Evolutionary conservation across 1,140 invertebrate genomes (phyloP).

Genomic region (Drosophila sp.): DNA sequence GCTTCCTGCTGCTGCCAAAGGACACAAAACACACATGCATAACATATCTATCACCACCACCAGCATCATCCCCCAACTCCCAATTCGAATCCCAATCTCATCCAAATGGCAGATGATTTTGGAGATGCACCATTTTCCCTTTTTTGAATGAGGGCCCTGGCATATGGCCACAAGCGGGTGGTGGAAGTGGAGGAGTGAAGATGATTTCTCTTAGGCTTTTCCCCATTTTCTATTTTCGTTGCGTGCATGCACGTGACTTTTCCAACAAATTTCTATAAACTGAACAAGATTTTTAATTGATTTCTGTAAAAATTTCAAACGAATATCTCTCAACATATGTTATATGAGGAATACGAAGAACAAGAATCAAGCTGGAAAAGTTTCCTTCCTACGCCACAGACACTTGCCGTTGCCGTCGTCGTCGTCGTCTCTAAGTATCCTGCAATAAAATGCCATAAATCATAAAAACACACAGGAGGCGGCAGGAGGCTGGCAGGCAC

Average conservation of each 20-base stretch:
- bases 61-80: constrained; percentile 32
- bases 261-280: constrained; percentile 28
- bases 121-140: constrained; percentile 49
- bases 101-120: constrained; percentile 12
- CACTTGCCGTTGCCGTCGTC: constrained; percentile 49
- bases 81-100: constrained; percentile 15
- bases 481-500: constrained; percentile 22
- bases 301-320: constrained; percentile 17
- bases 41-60: constrained; percentile 65
- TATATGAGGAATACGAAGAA: background rate
- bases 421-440: constrained; percentile 46
- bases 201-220: constrained; percentile 19
- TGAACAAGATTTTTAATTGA: constrained; percentile 17
- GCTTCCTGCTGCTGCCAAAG: constrained; percentile 42
- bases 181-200: constrained; percentile 9
- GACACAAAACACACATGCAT: constrained; percentile 32
- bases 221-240: constrained; percentile 51
- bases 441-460: constrained; percentile 59
- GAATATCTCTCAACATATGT: constrained; percentile 22
- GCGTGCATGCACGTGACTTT: constrained; percentile 65
- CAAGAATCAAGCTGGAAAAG: background rate
- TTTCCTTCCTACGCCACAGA: constrained; percentile 33
- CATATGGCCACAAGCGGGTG: constrained; percentile 46
- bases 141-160: constrained; percentile 11
- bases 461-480: constrained; percentile 54